Evolutionary conservation across 2,797 vertebrate genomes (phyloP), one percentile per base, ranked within the genome.

Genomic region (Etheostoma perlongum): DNA sequence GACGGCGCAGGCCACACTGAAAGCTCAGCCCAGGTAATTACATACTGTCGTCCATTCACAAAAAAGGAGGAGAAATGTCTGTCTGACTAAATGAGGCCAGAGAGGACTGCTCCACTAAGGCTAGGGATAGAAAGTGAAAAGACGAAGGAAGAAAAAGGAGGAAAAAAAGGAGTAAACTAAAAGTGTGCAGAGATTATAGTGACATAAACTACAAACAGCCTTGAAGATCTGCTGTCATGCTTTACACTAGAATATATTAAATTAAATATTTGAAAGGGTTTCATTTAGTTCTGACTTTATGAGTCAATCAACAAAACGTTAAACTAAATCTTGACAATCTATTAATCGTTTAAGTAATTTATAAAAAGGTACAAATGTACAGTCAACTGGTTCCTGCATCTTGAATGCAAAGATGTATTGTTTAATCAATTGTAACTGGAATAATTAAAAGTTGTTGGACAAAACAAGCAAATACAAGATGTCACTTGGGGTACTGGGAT

Each of bases 1-100:
- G 92, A 93, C 87, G 42, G 90, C 92, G 92, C 91, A 91, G 93
- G 91, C 92, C 89, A 84, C 83, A 85, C 87, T 90, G 91, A 93
- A 90, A 91, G 86, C 81, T 77, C 89, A 84, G 84, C 86, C 86
- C 89, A 91, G 93, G 91, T 94, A 95, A 95, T 95, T 95, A 93
- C 79, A 95, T 74, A 87, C 79, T 79, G 76, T 65, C 70, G 80
- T 91, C 84, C 90, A 93, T 93, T 95, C 86, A 93, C 86, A 93
- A 91, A 94, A 89, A 90, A 64, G 63, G 27, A 47, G 25, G 63
- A 54, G 62, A 68, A 64, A 52, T 1, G 78, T 65, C 80, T 85
- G 84, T 63, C 67, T 73, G 70, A 33, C 36, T 76, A 78, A 67
- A 71, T 23, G 19, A 66, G 67, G 14, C 78, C 19, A 23, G 33